A percentile compares a stretch with the other conserved stretches of the same genome.
Conservation (phyloP, 2,888 invertebrate species). For the Synergus laeviventris region DNA sequence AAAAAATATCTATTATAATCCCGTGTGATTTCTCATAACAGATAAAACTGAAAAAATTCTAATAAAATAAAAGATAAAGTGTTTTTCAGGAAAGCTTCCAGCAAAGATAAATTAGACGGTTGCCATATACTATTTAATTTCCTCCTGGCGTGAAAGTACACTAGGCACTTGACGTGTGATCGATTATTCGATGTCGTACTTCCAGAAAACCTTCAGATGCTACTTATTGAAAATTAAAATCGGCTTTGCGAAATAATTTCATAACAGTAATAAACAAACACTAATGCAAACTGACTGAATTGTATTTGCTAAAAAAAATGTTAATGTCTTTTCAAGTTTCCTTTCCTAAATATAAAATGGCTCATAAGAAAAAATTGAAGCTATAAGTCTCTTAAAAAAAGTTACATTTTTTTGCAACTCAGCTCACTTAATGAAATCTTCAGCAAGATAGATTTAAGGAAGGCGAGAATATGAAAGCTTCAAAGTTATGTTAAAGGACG, state of each 20-base stretch:
- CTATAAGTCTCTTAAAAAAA: not conserved
- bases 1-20: not conserved
- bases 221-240: constrained; percentile 14
- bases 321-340: not conserved
- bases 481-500: not conserved
- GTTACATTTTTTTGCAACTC: not conserved
- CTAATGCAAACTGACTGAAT: not conserved
- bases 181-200: constrained; percentile 18
- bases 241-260: not conserved
- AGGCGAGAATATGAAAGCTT: not conserved
- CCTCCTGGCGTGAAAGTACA: constrained; percentile 15
- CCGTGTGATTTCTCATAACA: not conserved
- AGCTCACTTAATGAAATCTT: not conserved
- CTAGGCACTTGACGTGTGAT: constrained; percentile 19
- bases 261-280: no score
- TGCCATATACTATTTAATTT: constrained; percentile 11
- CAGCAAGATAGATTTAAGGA: not conserved
- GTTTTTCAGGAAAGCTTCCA: constrained; percentile 16
- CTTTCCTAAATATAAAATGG: not conserved
- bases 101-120: constrained; percentile 18
- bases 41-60: not conserved
- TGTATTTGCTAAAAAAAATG: not conserved
- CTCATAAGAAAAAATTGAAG: not conserved
- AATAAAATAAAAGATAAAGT: not conserved
- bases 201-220: constrained; percentile 8